Percentiles rank a stretch among this genome's conserved stretches.
These are phyloP conservation scores for Prionace glauca DNA, from an alignment of 2,797 vertebrate species.

Conservation along the genomic window DNA sequence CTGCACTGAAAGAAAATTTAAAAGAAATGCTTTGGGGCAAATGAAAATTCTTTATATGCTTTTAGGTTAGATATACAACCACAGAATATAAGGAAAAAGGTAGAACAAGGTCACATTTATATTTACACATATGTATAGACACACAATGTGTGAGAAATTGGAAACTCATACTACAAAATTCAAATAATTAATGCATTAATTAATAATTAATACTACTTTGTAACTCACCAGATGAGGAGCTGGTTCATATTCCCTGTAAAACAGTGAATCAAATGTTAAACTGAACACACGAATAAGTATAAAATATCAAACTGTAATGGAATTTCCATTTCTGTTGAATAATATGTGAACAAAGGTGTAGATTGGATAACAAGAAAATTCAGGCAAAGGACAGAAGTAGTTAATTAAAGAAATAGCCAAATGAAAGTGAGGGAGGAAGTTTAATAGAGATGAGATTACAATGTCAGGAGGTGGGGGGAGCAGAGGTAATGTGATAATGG, in stretches of 20 bases:
- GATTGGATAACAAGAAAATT: background rate
- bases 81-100: background rate
- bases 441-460: background rate
- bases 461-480: too few relatives aligned
- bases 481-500: background rate
- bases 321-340: background rate
- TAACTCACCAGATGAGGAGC: conserved; percentile 68
- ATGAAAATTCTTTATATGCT: background rate
- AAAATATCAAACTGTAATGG: background rate
- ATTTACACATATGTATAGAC: background rate
- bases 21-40: background rate
- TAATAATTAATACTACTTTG: background rate
- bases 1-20: background rate
- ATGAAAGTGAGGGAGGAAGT: background rate
- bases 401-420: background rate
- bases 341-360: background rate
- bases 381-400: background rate
- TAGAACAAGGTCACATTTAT: background rate
- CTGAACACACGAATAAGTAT: background rate
- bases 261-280: background rate
- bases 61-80: background rate
- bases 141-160: background rate
- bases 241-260: conserved; percentile 66
- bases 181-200: background rate
- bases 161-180: too few relatives aligned